Evolutionary conservation across 2,888 invertebrate genomes (phyloP).

Genomic region (Seira ritae): DNA sequence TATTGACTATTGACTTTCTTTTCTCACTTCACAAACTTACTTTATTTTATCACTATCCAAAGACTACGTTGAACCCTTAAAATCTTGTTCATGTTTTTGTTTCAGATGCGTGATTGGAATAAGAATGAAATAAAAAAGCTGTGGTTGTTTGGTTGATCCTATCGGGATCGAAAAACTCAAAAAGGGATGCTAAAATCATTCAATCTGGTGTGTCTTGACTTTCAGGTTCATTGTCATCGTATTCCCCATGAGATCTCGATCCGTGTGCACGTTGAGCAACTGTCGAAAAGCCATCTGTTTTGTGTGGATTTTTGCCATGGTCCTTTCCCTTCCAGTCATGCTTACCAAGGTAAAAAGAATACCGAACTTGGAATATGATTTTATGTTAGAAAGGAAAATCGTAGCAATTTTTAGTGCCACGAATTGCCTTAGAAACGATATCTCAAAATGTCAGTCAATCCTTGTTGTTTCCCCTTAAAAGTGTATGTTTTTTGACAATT

Average conservation of each 20-base stretch:
- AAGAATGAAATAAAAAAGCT: background rate
- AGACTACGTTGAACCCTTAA: background rate
- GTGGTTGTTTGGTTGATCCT: slow-evolving; percentile 12
- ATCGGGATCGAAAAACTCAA: no score
- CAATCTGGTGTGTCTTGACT: slow-evolving; percentile 36
- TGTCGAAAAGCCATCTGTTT: slow-evolving; percentile 76
- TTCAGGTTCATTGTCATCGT: slow-evolving; percentile 78
- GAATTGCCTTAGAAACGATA: no score
- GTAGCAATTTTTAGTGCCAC: no score
- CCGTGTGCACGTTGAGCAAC: slow-evolving; percentile 77
- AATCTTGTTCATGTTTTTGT: background rate
- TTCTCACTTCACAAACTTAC: background rate
- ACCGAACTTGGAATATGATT: no score
- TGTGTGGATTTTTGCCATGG: slow-evolving; percentile 77
- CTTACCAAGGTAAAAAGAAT: slow-evolving; percentile 76
- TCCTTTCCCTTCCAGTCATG: slow-evolving; percentile 76
- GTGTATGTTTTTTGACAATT: no score
- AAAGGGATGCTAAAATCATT: background rate
- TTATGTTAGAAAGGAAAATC: no score
- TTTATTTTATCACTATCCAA: no score
- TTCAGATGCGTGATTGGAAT: background rate
- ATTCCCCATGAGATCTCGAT: slow-evolving; percentile 77
- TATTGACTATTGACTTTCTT: background rate
- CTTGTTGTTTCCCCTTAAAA: no score
- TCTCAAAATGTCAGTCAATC: no score